These are phyloP conservation scores for Halichoerus grypus DNA, from an alignment of 2,113 vertebrate species.

Conservation along the genomic window DNA sequence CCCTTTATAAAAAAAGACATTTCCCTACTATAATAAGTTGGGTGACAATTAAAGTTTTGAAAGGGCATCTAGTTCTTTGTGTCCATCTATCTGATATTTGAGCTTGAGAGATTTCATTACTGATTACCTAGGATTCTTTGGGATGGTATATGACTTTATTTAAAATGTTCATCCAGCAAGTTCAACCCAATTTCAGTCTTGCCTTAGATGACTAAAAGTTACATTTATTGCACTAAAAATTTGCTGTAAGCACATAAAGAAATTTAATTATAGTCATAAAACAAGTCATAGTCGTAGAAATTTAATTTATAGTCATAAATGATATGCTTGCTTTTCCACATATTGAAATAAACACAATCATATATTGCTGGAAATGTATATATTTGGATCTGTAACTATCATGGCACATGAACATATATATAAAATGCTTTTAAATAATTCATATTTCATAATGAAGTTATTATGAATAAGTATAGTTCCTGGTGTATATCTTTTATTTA, in stretches of 20 bases:
- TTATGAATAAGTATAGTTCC: slow-evolving; percentile 2
- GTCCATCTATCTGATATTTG: slow-evolving; percentile 44
- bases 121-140: slow-evolving; percentile 4
- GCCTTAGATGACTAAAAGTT: slow-evolving; percentile 52
- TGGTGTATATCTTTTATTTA: slow-evolving; percentile 26
- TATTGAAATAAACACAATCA: slow-evolving; percentile 47
- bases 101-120: slow-evolving; percentile 54
- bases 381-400: neutral
- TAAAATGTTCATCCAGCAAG: slow-evolving; percentile 27
- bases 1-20: slow-evolving; percentile 16
- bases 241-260: slow-evolving; percentile 45
- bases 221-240: slow-evolving; percentile 61
- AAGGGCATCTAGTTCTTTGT: slow-evolving; percentile 24
- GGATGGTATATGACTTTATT: slow-evolving; percentile 26
- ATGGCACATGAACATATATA: neutral
- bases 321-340: neutral
- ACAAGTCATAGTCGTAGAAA: neutral
- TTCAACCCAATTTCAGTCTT: slow-evolving; percentile 62
- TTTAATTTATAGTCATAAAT: slow-evolving; percentile 43
- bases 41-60: slow-evolving; percentile 37
- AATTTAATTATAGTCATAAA: slow-evolving; percentile 46
- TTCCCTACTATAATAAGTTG: slow-evolving; percentile 33
- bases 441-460: slow-evolving; percentile 30
- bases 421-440: slow-evolving; percentile 48
- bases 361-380: slow-evolving; percentile 41